Evolutionary conservation across 2,797 vertebrate species (phyloP).

Genomic region (Crenuchus spilurus): DNA sequence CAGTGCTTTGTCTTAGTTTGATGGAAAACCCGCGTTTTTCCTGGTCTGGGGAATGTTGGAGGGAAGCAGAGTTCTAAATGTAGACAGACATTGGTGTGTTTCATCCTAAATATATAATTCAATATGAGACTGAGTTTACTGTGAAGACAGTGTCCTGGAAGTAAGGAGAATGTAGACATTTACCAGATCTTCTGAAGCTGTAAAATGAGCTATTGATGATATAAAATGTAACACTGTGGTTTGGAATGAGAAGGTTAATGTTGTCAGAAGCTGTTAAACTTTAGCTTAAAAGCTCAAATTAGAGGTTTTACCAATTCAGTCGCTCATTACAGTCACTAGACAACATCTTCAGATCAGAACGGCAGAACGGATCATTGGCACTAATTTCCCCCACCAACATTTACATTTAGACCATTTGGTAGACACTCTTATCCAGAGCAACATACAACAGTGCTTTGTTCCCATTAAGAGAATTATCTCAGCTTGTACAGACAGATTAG

Average conservation of each 20-base stretch:
- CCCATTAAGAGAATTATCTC: too few relatives aligned
- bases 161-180: neutral
- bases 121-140: neutral
- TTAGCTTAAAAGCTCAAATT: too few relatives aligned
- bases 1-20: slow-evolving; percentile 1
- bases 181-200: neutral
- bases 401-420: too few relatives aligned
- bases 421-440: too few relatives aligned
- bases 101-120: neutral
- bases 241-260: neutral
- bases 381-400: too few relatives aligned
- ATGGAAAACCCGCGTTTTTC: neutral
- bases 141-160: neutral
- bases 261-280: neutral
- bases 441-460: too few relatives aligned
- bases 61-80: neutral
- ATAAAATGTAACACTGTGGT: neutral
- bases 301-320: neutral
- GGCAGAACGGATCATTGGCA: too few relatives aligned
- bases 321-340: neutral
- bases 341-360: too few relatives aligned
- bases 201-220: neutral
- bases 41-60: neutral
- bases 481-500: too few relatives aligned
- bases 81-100: too few relatives aligned